A percentile compares a stretch with the other conserved stretches of the same genome.
Conservation (phyloP, 2,888 invertebrate species). For the Phymatocera aterrima region DNA sequence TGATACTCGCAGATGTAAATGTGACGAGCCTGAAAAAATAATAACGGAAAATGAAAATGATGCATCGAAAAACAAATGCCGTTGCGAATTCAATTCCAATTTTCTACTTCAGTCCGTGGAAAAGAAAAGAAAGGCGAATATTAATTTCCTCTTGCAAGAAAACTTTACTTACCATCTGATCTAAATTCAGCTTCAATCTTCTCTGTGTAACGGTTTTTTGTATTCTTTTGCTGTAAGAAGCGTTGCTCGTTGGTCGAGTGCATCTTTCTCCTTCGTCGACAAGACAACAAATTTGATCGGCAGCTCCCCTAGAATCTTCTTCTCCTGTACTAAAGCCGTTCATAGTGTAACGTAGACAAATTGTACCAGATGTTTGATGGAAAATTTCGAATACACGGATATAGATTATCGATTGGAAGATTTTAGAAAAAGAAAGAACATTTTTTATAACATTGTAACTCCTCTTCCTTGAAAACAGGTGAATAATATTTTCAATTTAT, state of each 20-base stretch:
- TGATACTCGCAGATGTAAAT: slow-evolving; percentile 98
- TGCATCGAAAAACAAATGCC: background rate
- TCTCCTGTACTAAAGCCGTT: slow-evolving; percentile 95
- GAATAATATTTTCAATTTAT: too few species aligned
- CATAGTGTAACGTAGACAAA: slow-evolving; percentile 81
- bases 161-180: slow-evolving; percentile 82
- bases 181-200: slow-evolving; percentile 91
- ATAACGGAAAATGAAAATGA: slow-evolving; percentile 71
- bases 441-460: too few species aligned
- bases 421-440: background rate
- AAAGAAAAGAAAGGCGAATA: background rate
- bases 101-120: background rate
- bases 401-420: background rate
- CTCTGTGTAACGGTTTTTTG: slow-evolving; percentile 96
- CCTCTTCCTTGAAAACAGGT: too few species aligned
- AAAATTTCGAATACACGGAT: too few species aligned
- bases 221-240: slow-evolving; percentile 97
- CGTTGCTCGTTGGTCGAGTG: slow-evolving; percentile 92
- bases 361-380: slow-evolving; percentile 62
- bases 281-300: slow-evolving; percentile 94
- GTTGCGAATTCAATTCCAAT: background rate
- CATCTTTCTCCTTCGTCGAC: slow-evolving; percentile 93
- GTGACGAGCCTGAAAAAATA: slow-evolving; percentile 86
- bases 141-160: too few species aligned
- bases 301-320: slow-evolving; percentile 92